Evolutionary conservation across 2,888 invertebrate species (phyloP).

Genomic region (Arge pagana): DNA sequence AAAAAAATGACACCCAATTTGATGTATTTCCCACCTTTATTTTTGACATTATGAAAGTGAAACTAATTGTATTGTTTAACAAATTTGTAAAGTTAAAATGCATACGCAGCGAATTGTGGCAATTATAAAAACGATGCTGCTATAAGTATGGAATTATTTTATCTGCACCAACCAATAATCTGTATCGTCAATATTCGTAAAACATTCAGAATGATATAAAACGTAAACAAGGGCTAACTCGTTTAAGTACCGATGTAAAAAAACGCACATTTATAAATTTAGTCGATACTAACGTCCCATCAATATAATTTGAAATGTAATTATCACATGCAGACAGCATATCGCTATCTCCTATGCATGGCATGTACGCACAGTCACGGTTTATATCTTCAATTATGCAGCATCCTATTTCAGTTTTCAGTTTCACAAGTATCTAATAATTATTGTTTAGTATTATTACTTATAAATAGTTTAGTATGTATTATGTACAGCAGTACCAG

Average conservation of each 20-base stretch:
- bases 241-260: no score
- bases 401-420: constrained; percentile 29
- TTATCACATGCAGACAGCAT: constrained; percentile 46
- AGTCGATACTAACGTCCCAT: background rate
- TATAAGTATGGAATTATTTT: no score
- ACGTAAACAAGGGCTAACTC: no score
- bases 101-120: no score
- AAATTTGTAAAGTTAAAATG: no score
- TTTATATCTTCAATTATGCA: constrained; percentile 34
- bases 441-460: constrained; percentile 36
- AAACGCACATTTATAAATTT: no score
- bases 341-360: constrained; percentile 41
- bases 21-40: constrained; percentile 4
- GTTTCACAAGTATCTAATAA: constrained; percentile 34
- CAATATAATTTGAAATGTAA: constrained; percentile 35
- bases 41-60: background rate
- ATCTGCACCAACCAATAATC: no score
- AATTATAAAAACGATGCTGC: no score
- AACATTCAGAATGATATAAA: no score
- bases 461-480: constrained; percentile 49
- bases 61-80: background rate
- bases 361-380: constrained; percentile 40
- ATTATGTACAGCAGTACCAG: constrained; percentile 54
- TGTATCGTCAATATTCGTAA: no score
- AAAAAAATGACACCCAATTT: background rate